Evolutionary conservation across 92 coral and sea anemone species (phyloP), one percentile per base, ranked within the genome.

Genomic region (Porites evermanni): DNA sequence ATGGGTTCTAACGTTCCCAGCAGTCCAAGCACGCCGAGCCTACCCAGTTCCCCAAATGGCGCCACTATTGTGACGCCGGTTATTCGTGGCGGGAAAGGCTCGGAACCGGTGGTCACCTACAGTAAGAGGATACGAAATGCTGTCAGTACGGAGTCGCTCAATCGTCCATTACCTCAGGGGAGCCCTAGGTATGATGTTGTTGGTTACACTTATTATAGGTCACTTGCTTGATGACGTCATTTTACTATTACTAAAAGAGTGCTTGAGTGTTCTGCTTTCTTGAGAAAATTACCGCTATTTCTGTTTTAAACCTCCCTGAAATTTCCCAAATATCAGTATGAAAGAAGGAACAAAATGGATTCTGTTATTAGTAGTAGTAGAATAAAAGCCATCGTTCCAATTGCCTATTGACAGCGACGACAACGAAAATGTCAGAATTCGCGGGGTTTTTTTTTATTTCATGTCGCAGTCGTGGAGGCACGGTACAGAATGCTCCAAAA

Each of bases 81-180:
- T 24, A 97, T 97, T 65, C 98, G 99, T 64, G 99, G 99, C 32
- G 96, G 93, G 71, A 91, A 95, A 77, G 74, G 94, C 18, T 88
- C 91, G 44, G 99, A 97, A 79, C 99, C 99, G n/a, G 87, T 84
- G 47, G 99, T 97, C 11, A 32, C 94, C 26, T 97, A 97, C 88
- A 97, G 99, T 82, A 97, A 95, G 90, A 94, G 99, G 79, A 95
- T 97, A 86, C 93, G 99, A 54, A 95, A 94, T 79, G 99, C 99
- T 2, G 98, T 97, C 47, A 97, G 98, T 44, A 97, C 98, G 53
- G 99, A 97, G 79, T 95, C 99, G 12, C 90, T 97, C 19, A 96
- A 95, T 84, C 89, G 99, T 19, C 94, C 91, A 23, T 69, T 93
- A 68, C 89, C 89, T 51, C 96, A 94, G 64, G 93, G 98, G 59